Evolutionary conservation across 2,797 vertebrate species (phyloP).

Genomic region (Huso huso): DNA sequence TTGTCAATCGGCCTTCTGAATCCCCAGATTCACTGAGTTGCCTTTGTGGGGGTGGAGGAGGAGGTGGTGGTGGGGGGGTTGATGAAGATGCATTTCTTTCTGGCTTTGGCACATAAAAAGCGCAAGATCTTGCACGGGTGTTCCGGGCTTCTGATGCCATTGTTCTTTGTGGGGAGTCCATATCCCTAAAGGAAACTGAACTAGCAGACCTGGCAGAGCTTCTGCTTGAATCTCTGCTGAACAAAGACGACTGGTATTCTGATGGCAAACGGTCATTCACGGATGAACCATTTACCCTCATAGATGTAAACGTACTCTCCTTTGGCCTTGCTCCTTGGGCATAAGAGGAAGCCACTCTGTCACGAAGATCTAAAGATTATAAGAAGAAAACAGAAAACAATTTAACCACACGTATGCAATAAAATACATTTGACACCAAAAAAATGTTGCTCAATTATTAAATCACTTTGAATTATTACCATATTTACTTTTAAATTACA

Average conservation of each 20-base stretch:
- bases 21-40: constrained; percentile 58
- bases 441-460: too few species aligned
- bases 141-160: constrained; percentile 44
- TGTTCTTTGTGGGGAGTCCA: constrained; percentile 45
- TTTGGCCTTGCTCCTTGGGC: constrained; percentile 95
- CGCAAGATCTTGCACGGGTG: constrained; percentile 35
- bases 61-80: constrained; percentile 25
- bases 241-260: constrained; percentile 55
- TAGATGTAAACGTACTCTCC: constrained; percentile 67
- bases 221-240: constrained; percentile 53
- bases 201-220: constrained; percentile 48
- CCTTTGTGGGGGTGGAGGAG: constrained; percentile 48
- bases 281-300: constrained; percentile 55
- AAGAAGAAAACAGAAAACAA: constrained; percentile 17
- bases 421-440: not conserved
- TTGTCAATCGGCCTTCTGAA: constrained; percentile 72
- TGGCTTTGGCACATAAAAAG: constrained; percentile 28
- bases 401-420: too few species aligned
- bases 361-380: constrained; percentile 65
- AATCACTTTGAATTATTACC: too few species aligned
- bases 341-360: constrained; percentile 80
- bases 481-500: too few species aligned
- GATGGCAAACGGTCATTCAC: constrained; percentile 62
- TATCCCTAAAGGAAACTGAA: constrained; percentile 49
- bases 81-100: too few species aligned